Conservation (phyloP, 2,797 vertebrate genomes). For the Euthynnus affinis region DNA sequence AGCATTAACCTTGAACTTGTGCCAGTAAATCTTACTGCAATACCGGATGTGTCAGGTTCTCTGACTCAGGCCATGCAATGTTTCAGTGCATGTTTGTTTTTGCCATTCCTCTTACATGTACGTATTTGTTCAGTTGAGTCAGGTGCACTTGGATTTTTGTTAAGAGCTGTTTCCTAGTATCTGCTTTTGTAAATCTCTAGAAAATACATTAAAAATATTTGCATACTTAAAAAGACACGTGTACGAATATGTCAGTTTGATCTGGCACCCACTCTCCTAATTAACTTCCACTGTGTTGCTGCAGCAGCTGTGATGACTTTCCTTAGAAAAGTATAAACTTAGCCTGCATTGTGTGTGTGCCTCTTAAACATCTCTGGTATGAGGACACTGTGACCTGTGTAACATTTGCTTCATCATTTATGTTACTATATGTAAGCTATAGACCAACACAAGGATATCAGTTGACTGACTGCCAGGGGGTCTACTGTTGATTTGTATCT, state of each 20-base stretch:
- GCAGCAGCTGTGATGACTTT: slow-evolving; percentile 1
- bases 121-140: not conserved
- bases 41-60: not conserved
- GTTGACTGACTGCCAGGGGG: slow-evolving; percentile 49
- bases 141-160: not conserved
- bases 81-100: not conserved
- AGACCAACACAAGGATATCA: slow-evolving; percentile 34
- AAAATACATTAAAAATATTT: not conserved
- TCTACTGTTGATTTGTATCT: slow-evolving; percentile 50
- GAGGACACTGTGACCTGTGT: slow-evolving; percentile 29
- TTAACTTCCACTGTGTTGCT: not conserved
- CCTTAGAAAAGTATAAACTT: not conserved
- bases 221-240: not conserved
- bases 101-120: not conserved
- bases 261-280: not conserved
- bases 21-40: not conserved
- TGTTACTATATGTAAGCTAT: slow-evolving; percentile 35
- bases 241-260: not conserved
- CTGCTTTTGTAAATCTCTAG: not conserved
- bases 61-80: not conserved
- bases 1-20: not conserved
- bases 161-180: not conserved
- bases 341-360: slow-evolving; percentile 18
- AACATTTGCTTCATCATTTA: slow-evolving; percentile 45
- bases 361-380: slow-evolving; percentile 26